A percentile compares a stretch with the other conserved stretches of the same genome.
Conservation (phyloP, 2,888 invertebrate species). For the Adineta ricciae region DNA sequence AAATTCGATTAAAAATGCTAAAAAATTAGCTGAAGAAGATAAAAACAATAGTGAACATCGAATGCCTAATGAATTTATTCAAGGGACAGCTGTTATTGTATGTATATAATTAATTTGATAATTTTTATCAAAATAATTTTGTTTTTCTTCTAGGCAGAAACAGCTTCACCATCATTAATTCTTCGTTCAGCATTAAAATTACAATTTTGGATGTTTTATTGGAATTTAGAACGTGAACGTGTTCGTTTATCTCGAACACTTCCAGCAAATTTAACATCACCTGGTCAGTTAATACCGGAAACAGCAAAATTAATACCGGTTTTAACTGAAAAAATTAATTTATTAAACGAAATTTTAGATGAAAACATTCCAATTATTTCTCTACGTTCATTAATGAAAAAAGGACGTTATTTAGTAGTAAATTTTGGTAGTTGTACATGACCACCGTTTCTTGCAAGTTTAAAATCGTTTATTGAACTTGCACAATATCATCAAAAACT, state of each 20-base stretch:
- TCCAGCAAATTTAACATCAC: neutral
- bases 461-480: conserved; percentile 38
- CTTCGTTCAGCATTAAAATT: neutral
- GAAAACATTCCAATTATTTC: neutral
- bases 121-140: neutral
- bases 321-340: neutral
- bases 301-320: neutral
- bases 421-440: conserved; percentile 45
- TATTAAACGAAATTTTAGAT: neutral
- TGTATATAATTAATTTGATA: neutral
- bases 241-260: neutral
- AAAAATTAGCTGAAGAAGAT: neutral
- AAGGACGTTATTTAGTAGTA: conserved; percentile 40
- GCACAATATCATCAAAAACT: conserved; percentile 36
- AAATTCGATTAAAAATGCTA: neutral
- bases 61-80: neutral
- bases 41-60: neutral
- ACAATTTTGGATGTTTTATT: neutral
- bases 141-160: neutral
- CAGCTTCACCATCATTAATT: neutral
- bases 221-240: neutral
- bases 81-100: neutral
- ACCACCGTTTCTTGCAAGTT: conserved; percentile 42
- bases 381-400: conserved; percentile 34
- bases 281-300: neutral